These are phyloP conservation scores for Chloroceryle amazona DNA, from an alignment of 2,797 vertebrate species.

Conservation along the genomic window DNA sequence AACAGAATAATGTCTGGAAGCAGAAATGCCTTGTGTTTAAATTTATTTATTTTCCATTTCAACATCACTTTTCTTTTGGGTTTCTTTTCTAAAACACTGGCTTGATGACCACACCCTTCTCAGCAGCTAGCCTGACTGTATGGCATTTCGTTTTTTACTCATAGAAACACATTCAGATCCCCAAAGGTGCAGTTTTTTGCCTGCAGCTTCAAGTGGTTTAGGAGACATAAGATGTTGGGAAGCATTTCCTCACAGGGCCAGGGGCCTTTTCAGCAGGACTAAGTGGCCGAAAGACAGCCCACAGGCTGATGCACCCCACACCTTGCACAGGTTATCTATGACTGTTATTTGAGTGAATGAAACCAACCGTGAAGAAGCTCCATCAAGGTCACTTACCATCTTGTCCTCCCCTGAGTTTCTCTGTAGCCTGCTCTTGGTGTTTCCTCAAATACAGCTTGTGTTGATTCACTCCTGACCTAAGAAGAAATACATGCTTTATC, in stretches of 20 bases:
- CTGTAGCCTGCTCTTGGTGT: too few relatives aligned
- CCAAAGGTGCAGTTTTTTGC: neutral
- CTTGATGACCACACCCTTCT: neutral
- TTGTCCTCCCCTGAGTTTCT: too few relatives aligned
- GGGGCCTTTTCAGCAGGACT: too few relatives aligned
- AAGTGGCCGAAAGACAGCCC: too few relatives aligned
- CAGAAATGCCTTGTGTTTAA: neutral
- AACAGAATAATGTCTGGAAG: constrained; percentile 59
- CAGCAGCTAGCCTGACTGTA: neutral
- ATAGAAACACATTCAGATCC: neutral
- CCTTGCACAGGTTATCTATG: too few relatives aligned
- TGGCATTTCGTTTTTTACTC: neutral
- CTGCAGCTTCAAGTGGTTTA: neutral
- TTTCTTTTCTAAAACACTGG: constrained; percentile 43
- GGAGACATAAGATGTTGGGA: neutral
- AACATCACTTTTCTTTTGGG: neutral
- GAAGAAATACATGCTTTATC: too few relatives aligned
- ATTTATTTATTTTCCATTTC: constrained; percentile 70
- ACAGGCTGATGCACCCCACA: too few relatives aligned
- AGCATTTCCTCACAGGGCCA: neutral
- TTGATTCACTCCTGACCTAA: too few relatives aligned
- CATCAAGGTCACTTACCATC: too few relatives aligned
- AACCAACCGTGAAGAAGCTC: too few relatives aligned
- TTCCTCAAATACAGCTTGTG: too few relatives aligned
- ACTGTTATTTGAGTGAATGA: too few relatives aligned